Conservation (phyloP, 1,140 invertebrate species). For the Archegozetes longisetosus region DNA sequence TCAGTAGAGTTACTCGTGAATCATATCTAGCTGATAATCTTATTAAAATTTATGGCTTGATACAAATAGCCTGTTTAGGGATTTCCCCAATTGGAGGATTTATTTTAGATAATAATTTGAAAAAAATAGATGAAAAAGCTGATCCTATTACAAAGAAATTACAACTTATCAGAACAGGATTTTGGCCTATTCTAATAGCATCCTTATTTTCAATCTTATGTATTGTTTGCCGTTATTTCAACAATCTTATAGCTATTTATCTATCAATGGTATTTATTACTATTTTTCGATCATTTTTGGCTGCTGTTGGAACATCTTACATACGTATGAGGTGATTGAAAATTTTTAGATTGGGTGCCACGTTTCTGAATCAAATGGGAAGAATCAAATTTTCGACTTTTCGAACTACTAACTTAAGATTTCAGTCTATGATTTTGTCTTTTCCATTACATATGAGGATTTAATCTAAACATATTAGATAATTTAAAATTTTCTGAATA, state of each 20-base stretch:
- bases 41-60: conserved; percentile 19
- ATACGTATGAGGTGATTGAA: conserved; percentile 21
- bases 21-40: conserved; percentile 8
- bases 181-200: conserved; percentile 22
- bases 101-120: conserved; percentile 20
- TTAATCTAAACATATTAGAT: too few species aligned
- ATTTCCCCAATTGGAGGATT: conserved; percentile 19
- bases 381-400: too few species aligned
- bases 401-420: too few species aligned
- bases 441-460: too few species aligned
- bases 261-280: conserved; percentile 21
- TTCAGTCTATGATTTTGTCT: too few species aligned
- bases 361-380: too few species aligned
- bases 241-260: conserved; percentile 17
- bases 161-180: conserved; percentile 17
- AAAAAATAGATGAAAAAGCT: conserved; percentile 1
- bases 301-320: conserved; percentile 22
- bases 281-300: conserved; percentile 20
- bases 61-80: conserved; percentile 19
- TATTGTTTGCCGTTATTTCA: conserved; percentile 21
- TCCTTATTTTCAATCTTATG: conserved; percentile 15
- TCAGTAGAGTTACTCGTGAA: conserved; percentile 14
- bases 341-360: too few species aligned
- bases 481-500: too few species aligned
- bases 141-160: conserved; percentile 18